Conservation (phyloP, 2,888 invertebrate species). For the Drosophila macrospina region DNA sequence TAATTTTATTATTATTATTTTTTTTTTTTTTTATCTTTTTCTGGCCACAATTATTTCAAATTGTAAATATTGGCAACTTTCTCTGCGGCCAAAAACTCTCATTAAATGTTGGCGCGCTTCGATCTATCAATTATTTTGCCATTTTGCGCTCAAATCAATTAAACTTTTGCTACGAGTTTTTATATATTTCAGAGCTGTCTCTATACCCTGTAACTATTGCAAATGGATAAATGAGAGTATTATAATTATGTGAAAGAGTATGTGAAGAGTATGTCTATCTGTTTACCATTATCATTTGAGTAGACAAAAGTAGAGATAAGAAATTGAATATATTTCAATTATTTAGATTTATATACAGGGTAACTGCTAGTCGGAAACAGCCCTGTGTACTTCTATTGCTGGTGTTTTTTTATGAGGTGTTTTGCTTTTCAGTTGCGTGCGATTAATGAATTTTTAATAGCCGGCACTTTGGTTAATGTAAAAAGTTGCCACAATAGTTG, state of each 20-base stretch:
- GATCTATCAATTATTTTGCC: conserved; percentile 76
- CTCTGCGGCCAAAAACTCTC: conserved; percentile 47
- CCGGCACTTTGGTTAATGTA: conserved; percentile 76
- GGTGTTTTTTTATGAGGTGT: conserved; percentile 47
- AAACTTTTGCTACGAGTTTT: conserved; percentile 63
- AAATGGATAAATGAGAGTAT: not conserved
- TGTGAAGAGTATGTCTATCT: not conserved
- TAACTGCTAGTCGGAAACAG: not conserved
- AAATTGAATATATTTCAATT: too few relatives aligned
- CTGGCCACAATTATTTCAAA: conserved; percentile 41
- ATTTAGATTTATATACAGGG: not conserved
- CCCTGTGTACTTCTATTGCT: not conserved
- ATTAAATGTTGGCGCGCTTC: conserved; percentile 49
- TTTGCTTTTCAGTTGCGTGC: conserved; percentile 64
- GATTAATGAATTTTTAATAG: conserved; percentile 80
- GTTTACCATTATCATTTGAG: not conserved
- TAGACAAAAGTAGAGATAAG: not conserved
- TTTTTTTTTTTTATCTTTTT: conserved; percentile 11
- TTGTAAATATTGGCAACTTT: conserved; percentile 53
- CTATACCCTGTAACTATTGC: conserved; percentile 2
- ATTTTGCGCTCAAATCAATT: conserved; percentile 74
- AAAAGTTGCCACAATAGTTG: conserved; percentile 69
- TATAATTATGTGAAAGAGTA: not conserved
- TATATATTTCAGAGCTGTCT: conserved; percentile 15
- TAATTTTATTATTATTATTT: too few relatives aligned